Base-by-base conservation (phyloP, 2,797 vertebrate species). In the Lepus townsendii region DNA sequence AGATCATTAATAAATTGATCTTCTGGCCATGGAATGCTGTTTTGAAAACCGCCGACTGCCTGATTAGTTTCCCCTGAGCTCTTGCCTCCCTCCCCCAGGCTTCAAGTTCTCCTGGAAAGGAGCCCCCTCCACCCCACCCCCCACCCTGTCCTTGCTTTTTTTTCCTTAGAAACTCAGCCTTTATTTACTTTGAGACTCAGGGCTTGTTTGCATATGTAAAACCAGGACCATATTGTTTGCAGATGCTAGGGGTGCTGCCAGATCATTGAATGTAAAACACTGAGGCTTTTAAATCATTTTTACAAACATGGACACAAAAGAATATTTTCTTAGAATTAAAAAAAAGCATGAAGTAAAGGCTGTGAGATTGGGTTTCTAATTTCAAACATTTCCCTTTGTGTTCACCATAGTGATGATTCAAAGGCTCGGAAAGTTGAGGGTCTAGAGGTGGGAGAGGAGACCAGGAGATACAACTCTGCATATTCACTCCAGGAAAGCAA, bases 141-240 rank as follows among this genome's bases (percentile, higher is more conserved):
- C 42, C 42, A 47, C 42, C 7, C 42, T 9, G 42, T 47, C 42
- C 42, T 47, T 9, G 42, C 42, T 47, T 47, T 77, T 72, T 52
- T 7, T 0, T 5, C 54, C 66, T 87, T 72, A 73, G 92, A 95
- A 93, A 69, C 69, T 75, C 85, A 11, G 76, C 69, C 63, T 92
- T 72, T 93, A 65, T 95, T 96, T 96, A 73, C 91, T 95, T 80
- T 89, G 42, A 50, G 73, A 83, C 57, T 84, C 50, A 62, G 66
- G 79, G 42, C 86, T 86, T 95, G 83, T 97, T 95, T 96, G 95
- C 94, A 57, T 84, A 78, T 94, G 86, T 63, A 94, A 95, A 96
- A 60, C 84, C 76, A 86, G 86, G 50, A 38, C 90, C 86, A 38
- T 62, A 82, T 91, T 95, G 96, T 93, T 94, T 63, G 88, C 96